Evolutionary conservation across 2,113 vertebrate genomes (phyloP), one percentile per base, ranked within the genome.

Genomic region (Bucco capensis): DNA sequence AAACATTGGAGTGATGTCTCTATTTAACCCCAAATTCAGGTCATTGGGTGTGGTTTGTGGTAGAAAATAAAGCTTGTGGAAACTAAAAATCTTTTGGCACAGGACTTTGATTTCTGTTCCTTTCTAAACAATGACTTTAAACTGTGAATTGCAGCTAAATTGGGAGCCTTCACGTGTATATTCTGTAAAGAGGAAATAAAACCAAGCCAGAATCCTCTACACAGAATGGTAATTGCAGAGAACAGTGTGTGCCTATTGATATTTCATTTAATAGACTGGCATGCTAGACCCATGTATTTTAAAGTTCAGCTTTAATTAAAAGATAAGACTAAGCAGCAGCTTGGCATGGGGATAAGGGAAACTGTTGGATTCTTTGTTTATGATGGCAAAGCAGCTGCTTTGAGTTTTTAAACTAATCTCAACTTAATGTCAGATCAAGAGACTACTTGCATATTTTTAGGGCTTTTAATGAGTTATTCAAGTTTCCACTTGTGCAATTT

Each of bases 291-390:
- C 85, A 92, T 92, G 96, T 93, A 95, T 93, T 96, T 96, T 96
- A 96, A 97, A 96, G 93, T 96, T 96, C 95, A 94, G 65, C 90
- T 96, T 97, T 98, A 98, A 98, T 97, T 97, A 97, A 98, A 98
- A 98, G 96, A 97, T 97, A 97, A 97, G 94, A 71, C 87, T 90
- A 83, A 96, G 79, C 71, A 94, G 92, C 71, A 94, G 54, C 93
- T 93, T 94, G 86, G 79, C 64, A 94, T 90, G 38, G 95, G 62
- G 89, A 94, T 88, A 91, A 89, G 56, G 28, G n/a, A 23, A 88
- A 71, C 35, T 66, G 76, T 38, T 81, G 75, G 83, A 74, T 73
- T 81, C 75, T 93, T 91, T 97, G 91, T 92, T 96, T 97, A 81
- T 96, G 73, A 91, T 75, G 89, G 69, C 69, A 92, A 85, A 96